These are phyloP conservation scores for Rhinoderma darwinii DNA, from an alignment of 2,113 vertebrate species.

Conservation along the genomic window DNA sequence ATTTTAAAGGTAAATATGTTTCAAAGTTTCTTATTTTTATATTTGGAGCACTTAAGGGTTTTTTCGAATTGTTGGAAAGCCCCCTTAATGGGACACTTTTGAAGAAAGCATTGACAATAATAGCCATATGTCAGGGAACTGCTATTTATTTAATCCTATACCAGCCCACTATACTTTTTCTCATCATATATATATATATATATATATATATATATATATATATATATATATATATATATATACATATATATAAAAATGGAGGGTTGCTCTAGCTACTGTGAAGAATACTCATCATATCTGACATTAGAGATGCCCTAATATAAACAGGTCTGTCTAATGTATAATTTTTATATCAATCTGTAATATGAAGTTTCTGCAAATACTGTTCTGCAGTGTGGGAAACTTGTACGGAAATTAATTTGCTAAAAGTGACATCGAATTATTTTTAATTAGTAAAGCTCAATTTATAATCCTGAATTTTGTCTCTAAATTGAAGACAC, in stretches of 20 bases:
- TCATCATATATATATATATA: no score
- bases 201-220: no score
- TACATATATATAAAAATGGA: no score
- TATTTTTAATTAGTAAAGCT: conserved; percentile 54
- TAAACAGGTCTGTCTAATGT: background rate
- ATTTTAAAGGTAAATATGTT: no score
- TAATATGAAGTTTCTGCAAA: background rate
- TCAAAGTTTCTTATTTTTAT: background rate
- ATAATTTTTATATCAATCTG: background rate
- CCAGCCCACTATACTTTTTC: no score
- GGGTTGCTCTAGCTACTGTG: background rate
- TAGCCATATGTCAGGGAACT: no score
- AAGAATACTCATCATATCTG: background rate
- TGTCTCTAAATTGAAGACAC: conserved; percentile 26
- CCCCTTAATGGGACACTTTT: background rate
- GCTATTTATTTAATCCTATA: no score
- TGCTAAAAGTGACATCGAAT: conserved; percentile 51
- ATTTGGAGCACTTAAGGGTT: background rate
- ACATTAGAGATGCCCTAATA: background rate
- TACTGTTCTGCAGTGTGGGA: background rate
- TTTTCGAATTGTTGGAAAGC: no score
- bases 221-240: no score
- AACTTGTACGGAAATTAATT: conserved; percentile 39
- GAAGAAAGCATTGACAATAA: background rate
- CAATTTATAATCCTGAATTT: conserved; percentile 46